A percentile compares a stretch with the other conserved stretches of the same genome.
These are phyloP conservation scores for Clusia tigrina DNA, from an alignment of 2,888 invertebrate genomes.

Conservation along the genomic window DNA sequence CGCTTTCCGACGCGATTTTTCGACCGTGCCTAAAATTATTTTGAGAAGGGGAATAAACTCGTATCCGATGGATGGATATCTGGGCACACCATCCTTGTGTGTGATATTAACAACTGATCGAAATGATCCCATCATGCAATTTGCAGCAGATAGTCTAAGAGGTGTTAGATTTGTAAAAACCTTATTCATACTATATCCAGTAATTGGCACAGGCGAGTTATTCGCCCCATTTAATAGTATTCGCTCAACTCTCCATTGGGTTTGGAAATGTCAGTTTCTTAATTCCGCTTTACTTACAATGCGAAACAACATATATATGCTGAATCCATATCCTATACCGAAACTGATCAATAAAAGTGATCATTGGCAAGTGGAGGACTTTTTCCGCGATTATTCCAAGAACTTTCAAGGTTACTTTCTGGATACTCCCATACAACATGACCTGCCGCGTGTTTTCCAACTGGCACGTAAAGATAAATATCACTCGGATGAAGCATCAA, in stretches of 20 bases:
- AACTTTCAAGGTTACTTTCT: slow-evolving; percentile 48
- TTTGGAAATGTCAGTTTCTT: slow-evolving; percentile 49
- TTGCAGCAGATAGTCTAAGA: slow-evolving; percentile 42
- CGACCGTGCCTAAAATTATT: slow-evolving; percentile 41
- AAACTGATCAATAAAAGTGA: slow-evolving; percentile 44
- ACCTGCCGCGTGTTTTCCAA: slow-evolving; percentile 52
- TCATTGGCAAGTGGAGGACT: slow-evolving; percentile 40
- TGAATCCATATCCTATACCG: slow-evolving; percentile 46
- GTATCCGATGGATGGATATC: slow-evolving; percentile 38
- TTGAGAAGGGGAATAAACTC: no score
- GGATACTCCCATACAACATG: slow-evolving; percentile 43
- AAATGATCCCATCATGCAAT: slow-evolving; percentile 49
- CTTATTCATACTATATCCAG: slow-evolving; percentile 48
- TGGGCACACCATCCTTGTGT: slow-evolving; percentile 48
- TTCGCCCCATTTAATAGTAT: slow-evolving; percentile 30
- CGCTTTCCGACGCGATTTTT: slow-evolving; percentile 41
- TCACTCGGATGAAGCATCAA: slow-evolving; percentile 9
- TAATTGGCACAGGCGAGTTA: slow-evolving; percentile 22
- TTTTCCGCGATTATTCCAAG: slow-evolving; percentile 34
- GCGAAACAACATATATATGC: slow-evolving; percentile 41
- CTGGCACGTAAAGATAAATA: slow-evolving; percentile 20
- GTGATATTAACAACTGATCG: slow-evolving; percentile 46
- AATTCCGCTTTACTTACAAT: slow-evolving; percentile 46
- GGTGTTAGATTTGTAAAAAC: slow-evolving; percentile 48
- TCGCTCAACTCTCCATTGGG: slow-evolving; percentile 40